These are phyloP conservation scores for Eptatretus atami DNA, from an alignment of 2,797 vertebrate species.

Conservation along the genomic window DNA sequence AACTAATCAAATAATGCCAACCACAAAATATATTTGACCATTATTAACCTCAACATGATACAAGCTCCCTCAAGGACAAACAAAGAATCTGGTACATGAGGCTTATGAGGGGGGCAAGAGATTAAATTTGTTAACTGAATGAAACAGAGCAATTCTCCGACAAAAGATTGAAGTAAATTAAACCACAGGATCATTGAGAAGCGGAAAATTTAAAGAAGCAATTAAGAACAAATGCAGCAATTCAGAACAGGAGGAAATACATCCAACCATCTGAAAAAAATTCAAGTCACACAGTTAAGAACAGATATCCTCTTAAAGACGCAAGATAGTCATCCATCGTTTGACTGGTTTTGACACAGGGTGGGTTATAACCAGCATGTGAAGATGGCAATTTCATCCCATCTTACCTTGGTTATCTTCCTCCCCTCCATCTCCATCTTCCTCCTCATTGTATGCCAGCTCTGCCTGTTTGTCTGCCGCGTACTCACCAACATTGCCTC, in stretches of 20 bases:
- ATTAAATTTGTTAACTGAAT: not conserved
- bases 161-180: no score
- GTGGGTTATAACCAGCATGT: slow-evolving; percentile 8
- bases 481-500: slow-evolving; percentile 99
- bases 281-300: no score
- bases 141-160: no score
- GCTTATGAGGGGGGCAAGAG: not conserved
- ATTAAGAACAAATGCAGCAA: no score
- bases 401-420: slow-evolving; percentile 99
- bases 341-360: no score
- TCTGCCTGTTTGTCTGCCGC: slow-evolving; percentile 99
- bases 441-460: slow-evolving; percentile 99
- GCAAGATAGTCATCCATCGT: no score
- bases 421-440: slow-evolving; percentile 99
- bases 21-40: slow-evolving; percentile 4
- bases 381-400: slow-evolving; percentile 22
- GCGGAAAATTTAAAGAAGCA: no score
- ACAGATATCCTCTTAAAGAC: no score
- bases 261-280: no score
- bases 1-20: no score
- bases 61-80: not conserved
- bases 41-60: not conserved
- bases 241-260: no score
- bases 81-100: not conserved
- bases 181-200: no score